Evolutionary conservation across 2,888 invertebrate species (phyloP).

Genomic region (Capitulum mitella): DNA sequence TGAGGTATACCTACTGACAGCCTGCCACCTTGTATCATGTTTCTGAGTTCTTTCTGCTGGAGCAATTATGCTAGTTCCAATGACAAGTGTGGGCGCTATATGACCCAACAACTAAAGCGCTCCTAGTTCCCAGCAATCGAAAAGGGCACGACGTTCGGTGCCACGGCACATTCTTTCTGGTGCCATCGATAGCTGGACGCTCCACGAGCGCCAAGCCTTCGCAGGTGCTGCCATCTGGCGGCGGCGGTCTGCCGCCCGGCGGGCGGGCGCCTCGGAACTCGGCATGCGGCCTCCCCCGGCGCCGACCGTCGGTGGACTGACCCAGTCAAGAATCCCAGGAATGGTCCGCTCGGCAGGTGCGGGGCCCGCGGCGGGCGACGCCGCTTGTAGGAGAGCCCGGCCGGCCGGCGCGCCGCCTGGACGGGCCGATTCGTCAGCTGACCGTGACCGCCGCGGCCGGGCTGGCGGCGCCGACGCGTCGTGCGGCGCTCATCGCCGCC

Average conservation of each 20-base stretch:
- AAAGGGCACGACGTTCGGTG: too few relatives aligned
- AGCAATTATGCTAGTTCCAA: too few relatives aligned
- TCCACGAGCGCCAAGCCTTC: too few relatives aligned
- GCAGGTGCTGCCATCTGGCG: neutral
- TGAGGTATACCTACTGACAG: too few relatives aligned
- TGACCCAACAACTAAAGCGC: too few relatives aligned
- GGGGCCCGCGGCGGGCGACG: neutral
- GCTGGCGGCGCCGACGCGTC: neutral
- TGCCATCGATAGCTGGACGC: too few relatives aligned
- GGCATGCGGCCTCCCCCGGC: neutral
- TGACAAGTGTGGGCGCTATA: too few relatives aligned
- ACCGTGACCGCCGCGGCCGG: neutral
- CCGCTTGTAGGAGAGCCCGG: neutral
- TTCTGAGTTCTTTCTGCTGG: too few relatives aligned
- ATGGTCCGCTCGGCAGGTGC: constrained; percentile 21
- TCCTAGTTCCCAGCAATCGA: too few relatives aligned
- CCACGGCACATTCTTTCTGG: too few relatives aligned
- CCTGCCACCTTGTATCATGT: too few relatives aligned
- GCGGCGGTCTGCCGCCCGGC: neutral
- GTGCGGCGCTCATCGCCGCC: neutral
- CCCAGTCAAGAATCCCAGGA: constrained; percentile 15
- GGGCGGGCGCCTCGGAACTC: neutral
- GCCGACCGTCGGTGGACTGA: neutral
- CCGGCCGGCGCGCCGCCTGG: neutral
- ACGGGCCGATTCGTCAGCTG: neutral